Percentiles rank a stretch among this genome's conserved stretches.
Conservation (phyloP, 2,797 vertebrate genomes). For the Chanos chanos region DNA sequence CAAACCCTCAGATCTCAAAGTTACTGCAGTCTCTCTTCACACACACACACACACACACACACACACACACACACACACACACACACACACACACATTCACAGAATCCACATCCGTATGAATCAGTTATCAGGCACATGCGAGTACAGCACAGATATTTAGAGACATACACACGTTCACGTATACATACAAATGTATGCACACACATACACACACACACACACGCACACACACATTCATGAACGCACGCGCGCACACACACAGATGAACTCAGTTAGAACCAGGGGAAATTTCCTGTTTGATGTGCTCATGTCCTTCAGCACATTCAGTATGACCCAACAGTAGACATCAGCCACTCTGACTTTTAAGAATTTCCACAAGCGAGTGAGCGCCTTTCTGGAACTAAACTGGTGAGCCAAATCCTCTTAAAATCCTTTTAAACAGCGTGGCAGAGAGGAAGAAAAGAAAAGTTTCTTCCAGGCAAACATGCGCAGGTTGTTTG, state of each 20-base stretch:
- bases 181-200: neutral
- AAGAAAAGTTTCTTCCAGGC: slow-evolving; percentile 69
- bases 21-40: slow-evolving; percentile 42
- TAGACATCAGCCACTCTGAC: slow-evolving; percentile 67
- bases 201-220: neutral
- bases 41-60: slow-evolving; percentile 3
- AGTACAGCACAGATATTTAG: no score
- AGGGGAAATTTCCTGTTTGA: slow-evolving; percentile 22
- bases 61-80: neutral
- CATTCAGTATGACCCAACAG: slow-evolving; percentile 29
- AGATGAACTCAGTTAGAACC: slow-evolving; percentile 19
- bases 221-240: slow-evolving; percentile 7
- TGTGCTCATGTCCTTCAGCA: slow-evolving; percentile 51
- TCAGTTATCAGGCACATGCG: no score
- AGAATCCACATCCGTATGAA: no score
- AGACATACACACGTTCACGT: neutral
- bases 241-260: slow-evolving; percentile 5
- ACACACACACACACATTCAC: slow-evolving; percentile 6
- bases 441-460: slow-evolving; percentile 61
- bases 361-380: slow-evolving; percentile 77
- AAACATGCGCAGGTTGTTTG: slow-evolving; percentile 71
- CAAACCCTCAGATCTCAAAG: slow-evolving; percentile 51
- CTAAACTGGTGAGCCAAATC: slow-evolving; percentile 77
- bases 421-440: slow-evolving; percentile 78
- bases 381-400: slow-evolving; percentile 71